Conservation (phyloP, 2,797 vertebrate species). For the Eulemur mongoz region DNA sequence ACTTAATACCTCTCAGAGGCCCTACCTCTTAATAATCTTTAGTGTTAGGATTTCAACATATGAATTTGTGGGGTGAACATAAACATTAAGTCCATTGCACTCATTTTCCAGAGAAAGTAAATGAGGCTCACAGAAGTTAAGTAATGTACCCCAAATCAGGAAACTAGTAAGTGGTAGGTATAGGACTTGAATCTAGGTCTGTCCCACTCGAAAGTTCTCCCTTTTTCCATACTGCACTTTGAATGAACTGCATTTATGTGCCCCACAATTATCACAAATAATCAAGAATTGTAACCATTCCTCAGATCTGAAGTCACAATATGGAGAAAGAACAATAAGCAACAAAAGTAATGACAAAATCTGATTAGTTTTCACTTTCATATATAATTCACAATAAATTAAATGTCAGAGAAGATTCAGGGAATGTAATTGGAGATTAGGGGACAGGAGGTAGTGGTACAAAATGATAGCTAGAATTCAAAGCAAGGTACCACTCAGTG, state of each 20-base stretch:
- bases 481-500: background rate
- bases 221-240: background rate
- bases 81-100: background rate
- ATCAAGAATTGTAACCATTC: background rate
- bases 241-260: background rate
- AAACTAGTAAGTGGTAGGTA: background rate
- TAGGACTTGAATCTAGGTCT: background rate
- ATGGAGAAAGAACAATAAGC: background rate
- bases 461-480: background rate
- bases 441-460: background rate
- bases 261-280: background rate
- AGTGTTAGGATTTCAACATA: background rate
- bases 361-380: background rate
- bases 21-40: background rate
- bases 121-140: background rate
- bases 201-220: background rate
- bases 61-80: background rate
- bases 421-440: background rate
- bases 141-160: background rate
- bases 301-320: background rate
- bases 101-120: slow-evolving; percentile 17
- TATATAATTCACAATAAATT: background rate
- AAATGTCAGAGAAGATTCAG: background rate
- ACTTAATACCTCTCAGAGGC: background rate
- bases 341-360: background rate